Percentiles rank a stretch among this genome's conserved stretches.
Evolutionary conservation across 2,797 vertebrate genomes (phyloP).

Genomic region (Spondyliosoma cantharus): DNA sequence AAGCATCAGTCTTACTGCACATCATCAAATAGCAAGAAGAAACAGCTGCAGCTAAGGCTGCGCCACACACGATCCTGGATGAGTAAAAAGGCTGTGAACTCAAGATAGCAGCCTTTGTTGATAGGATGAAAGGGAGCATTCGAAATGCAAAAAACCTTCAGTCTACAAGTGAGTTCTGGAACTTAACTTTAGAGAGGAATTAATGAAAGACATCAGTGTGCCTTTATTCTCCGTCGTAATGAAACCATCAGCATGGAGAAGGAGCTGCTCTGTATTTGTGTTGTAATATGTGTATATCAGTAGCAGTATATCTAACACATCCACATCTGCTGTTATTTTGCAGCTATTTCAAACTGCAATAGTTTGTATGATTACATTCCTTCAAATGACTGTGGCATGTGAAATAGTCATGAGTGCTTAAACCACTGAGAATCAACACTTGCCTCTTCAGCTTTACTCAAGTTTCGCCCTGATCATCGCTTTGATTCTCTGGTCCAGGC

Average conservation of each 20-base stretch:
- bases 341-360: not conserved
- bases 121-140: constrained; percentile 51
- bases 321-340: not conserved
- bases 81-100: constrained; percentile 46
- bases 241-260: constrained; percentile 9
- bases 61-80: constrained; percentile 9
- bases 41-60: constrained; percentile 37
- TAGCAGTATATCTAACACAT: not conserved
- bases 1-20: constrained; percentile 45
- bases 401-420: not conserved
- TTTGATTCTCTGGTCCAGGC: not conserved
- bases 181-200: constrained; percentile 37
- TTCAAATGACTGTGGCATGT: constrained; percentile 1
- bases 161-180: constrained; percentile 36
- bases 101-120: constrained; percentile 48
- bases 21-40: constrained; percentile 62
- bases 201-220: constrained; percentile 53
- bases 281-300: not conserved
- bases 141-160: constrained; percentile 44
- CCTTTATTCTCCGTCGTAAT: constrained; percentile 31
- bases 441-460: not conserved
- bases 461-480: not conserved
- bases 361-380: too few relatives aligned
- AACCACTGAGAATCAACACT: not conserved
- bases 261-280: not conserved